Evolutionary conservation across 2,888 invertebrate genomes (phyloP), one percentile per base, ranked within the genome.

Genomic region (Aromia moschata): DNA sequence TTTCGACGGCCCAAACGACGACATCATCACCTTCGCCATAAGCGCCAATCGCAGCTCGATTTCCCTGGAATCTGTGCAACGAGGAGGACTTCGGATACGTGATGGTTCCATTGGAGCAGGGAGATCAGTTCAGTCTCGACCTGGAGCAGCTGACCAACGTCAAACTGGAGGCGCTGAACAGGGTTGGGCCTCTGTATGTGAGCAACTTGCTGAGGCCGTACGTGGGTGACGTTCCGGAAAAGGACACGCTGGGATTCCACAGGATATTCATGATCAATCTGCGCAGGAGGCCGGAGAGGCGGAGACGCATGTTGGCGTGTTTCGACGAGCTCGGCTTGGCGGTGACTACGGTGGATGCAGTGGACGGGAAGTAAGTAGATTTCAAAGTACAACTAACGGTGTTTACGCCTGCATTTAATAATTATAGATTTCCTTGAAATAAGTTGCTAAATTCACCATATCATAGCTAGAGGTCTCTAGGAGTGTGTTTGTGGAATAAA

Each of bases 231-330:
- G 9, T 71, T n/a, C 83, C 83, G 0, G 64, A 73, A 10, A 84
- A 84, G 49, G 87, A 89, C 69, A 90, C 86, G 56, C 81, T 92
- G 37, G 88, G 87, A 0, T 87, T 94, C 65, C 89, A 92, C 77
- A 85, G 90, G 75, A 88, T 98, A 47, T 99, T 89, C 75, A 88
- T 98, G 88, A 97, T 99, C 11, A 99, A 99, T 81, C 82, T 99
- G 61, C 83, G 88, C 64, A 83, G 98, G 55, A 84, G 99, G 53
- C 86, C 87, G 0, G 94, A 96, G 72, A 83, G 97, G 58, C 82
- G 91, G 37, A 73, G 78, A 3, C 84, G 93, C 69, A 99, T 99
- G 98, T 79, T 87, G 54, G 75, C 83, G 31, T 88, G 90, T 59
- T 92, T 98, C 69, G 83, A 89, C 40, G 91, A 92, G 70, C 81